Percentiles rank a stretch among this genome's conserved stretches.
phyloP scores from a whole-genome alignment of 2,888 invertebrate genomes.

The Imbricaverruca yamaguchii region DNA sequence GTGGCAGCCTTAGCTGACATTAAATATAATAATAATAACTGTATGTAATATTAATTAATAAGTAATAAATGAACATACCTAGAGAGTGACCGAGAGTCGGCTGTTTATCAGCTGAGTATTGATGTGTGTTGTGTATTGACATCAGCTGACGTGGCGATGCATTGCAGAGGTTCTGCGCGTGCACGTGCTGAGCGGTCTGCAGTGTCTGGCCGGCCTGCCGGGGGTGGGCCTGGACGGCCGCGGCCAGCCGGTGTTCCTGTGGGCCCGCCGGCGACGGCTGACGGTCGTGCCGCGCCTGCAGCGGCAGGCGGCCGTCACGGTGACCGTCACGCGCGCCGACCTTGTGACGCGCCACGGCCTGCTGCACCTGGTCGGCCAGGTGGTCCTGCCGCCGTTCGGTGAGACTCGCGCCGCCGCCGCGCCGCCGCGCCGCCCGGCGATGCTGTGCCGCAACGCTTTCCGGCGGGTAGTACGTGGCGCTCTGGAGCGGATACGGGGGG shows the following conservation, averaged over 20 bases:
- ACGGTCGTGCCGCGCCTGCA: not conserved
- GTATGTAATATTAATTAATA: no score
- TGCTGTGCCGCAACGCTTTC: no score
- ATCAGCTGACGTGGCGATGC: no score
- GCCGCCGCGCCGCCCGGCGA: not conserved
- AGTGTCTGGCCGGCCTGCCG: not conserved
- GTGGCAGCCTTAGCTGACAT: no score
- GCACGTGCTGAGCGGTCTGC: not conserved
- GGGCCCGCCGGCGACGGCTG: not conserved
- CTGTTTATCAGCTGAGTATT: no score
- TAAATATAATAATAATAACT: no score
- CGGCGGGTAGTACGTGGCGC: no score
- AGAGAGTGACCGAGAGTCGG: no score
- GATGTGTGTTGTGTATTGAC: no score
- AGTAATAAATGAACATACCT: no score
- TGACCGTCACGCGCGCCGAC: not conserved
- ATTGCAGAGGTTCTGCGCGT: not conserved
- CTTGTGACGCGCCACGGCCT: not conserved
- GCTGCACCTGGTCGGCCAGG: not conserved
- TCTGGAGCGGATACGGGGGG: no score
- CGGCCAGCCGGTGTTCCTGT: not conserved
- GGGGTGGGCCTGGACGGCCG: not conserved
- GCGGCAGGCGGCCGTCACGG: not conserved
- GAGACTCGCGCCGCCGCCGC: not conserved
- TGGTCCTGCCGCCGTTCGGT: slow-evolving; percentile 3